Evolutionary conservation across 2,888 invertebrate species (phyloP).

Genomic region (Xanthia icteritia): DNA sequence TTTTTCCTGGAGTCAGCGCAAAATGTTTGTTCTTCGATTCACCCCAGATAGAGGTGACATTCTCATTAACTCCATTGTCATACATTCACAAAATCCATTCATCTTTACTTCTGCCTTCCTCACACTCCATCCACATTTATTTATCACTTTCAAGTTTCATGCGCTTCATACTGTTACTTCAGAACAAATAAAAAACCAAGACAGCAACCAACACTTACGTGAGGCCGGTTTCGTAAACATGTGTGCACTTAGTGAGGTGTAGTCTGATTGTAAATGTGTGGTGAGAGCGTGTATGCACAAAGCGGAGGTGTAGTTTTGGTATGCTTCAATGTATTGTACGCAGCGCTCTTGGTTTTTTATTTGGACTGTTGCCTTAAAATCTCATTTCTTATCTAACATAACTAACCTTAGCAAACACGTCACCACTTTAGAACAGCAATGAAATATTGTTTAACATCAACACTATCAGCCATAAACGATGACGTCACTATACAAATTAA

Average conservation of each 20-base stretch:
- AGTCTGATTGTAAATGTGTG: too few species aligned
- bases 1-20: background rate
- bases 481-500: slow-evolving; percentile 59
- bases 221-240: too few species aligned
- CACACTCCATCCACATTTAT: background rate
- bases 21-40: background rate
- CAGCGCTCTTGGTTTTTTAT: too few species aligned
- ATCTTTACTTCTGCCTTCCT: background rate
- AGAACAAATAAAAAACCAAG: too few species aligned
- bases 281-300: too few species aligned
- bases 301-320: too few species aligned
- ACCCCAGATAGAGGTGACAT: background rate
- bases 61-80: background rate
- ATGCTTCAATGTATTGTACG: too few species aligned
- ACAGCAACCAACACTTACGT: too few species aligned
- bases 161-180: background rate
- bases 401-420: slow-evolving; percentile 28
- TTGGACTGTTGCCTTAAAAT: slow-evolving; percentile 13
- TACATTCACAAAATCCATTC: background rate
- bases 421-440: slow-evolving; percentile 40
- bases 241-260: too few species aligned
- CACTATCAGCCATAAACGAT: slow-evolving; percentile 52
- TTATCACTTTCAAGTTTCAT: background rate
- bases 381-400: slow-evolving; percentile 25
- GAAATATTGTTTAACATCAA: slow-evolving; percentile 26